Evolutionary conservation across 2,888 invertebrate genomes (phyloP).

Genomic region (Xestoiulus laeticollis): DNA sequence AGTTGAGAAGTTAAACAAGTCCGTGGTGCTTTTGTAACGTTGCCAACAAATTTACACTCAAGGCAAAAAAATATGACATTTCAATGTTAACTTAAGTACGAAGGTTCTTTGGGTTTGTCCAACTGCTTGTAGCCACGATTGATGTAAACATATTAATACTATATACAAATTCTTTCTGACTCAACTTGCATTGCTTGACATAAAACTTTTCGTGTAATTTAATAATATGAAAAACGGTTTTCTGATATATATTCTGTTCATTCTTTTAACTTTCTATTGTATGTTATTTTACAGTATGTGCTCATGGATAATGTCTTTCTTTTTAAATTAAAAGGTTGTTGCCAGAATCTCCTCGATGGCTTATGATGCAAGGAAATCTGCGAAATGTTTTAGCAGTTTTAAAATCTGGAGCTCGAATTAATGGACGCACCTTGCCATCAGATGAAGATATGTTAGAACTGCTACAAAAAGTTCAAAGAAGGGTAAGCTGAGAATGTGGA

Average conservation of each 20-base stretch:
- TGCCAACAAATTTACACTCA: background rate
- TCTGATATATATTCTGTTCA: no score
- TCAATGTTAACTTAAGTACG: slow-evolving; percentile 32
- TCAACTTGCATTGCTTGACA: no score
- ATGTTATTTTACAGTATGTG: no score
- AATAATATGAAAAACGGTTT: no score
- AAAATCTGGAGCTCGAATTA: slow-evolving; percentile 71
- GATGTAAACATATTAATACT: no score
- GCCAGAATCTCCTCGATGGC: slow-evolving; percentile 83
- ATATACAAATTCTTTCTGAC: no score
- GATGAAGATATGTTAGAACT: slow-evolving; percentile 51
- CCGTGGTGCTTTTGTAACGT: background rate
- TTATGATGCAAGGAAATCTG: slow-evolving; percentile 74
- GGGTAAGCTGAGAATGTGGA: background rate
- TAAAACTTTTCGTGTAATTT: no score
- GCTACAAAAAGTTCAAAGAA: background rate
- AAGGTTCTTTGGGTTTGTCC: slow-evolving; percentile 5
- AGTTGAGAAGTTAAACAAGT: background rate
- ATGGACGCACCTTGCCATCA: slow-evolving; percentile 59
- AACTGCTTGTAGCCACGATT: background rate
- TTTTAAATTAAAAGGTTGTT: slow-evolving; percentile 67
- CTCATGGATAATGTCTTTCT: background rate
- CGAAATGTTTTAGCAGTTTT: slow-evolving; percentile 72
- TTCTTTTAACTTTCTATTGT: no score
- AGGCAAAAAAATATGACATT: slow-evolving; percentile 14